Conservation (phyloP, 2,888 invertebrate species). For the Cephus runcator region DNA sequence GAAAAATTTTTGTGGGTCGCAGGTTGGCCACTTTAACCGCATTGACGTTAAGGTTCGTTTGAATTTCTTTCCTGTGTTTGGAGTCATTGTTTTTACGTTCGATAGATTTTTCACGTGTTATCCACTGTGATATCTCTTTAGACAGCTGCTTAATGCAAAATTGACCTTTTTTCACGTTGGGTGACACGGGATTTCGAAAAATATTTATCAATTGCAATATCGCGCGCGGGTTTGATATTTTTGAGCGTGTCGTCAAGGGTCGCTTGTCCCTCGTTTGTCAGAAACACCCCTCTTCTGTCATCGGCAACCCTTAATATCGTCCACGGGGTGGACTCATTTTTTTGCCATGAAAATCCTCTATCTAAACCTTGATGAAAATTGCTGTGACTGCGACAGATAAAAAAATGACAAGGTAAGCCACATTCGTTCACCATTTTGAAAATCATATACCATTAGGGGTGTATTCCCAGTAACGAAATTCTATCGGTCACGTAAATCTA, state of each 20-base stretch:
- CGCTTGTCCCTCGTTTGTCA: slow-evolving; percentile 3
- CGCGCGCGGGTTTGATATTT: neutral
- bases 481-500: neutral
- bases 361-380: neutral
- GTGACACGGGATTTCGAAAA: neutral
- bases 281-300: slow-evolving; percentile 8
- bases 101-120: neutral
- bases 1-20: neutral
- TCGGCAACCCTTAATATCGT: neutral
- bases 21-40: neutral
- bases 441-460: neutral
- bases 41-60: neutral
- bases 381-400: neutral
- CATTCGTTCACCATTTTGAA: too few species aligned
- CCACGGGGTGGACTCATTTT: neutral
- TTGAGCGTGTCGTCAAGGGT: slow-evolving; percentile 9
- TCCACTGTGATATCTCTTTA: neutral
- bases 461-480: neutral
- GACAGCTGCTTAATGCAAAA: neutral
- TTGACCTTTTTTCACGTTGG: slow-evolving; percentile 11
- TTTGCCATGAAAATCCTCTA: neutral
- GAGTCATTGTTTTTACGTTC: neutral
- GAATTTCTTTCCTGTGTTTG: neutral
- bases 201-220: neutral
- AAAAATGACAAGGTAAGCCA: neutral